These are phyloP conservation scores for Teinopalpus imperialis DNA, from an alignment of 2,888 invertebrate species.

Conservation along the genomic window DNA sequence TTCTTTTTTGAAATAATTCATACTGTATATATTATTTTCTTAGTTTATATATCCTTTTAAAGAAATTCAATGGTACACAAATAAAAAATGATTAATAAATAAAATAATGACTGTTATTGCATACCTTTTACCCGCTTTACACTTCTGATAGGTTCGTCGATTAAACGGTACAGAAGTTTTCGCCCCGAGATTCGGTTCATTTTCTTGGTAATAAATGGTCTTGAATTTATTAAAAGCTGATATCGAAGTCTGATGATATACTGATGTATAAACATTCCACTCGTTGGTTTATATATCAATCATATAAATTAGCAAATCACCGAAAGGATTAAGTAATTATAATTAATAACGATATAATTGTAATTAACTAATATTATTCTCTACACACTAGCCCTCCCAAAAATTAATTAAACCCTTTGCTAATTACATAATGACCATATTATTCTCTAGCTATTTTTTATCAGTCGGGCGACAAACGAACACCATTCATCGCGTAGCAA, in stretches of 20 bases:
- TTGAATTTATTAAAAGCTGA: background rate
- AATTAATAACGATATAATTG: no score
- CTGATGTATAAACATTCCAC: background rate
- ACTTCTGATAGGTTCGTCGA: conserved; percentile 1
- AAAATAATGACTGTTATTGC: no score
- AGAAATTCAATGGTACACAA: background rate
- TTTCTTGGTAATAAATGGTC: background rate
- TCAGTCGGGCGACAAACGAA: no score
- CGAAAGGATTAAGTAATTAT: background rate
- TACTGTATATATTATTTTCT: no score
- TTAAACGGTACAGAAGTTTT: conserved; percentile 9
- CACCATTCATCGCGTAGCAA: no score
- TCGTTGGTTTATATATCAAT: conserved; percentile 1
- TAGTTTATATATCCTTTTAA: background rate
- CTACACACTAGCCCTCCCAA: no score
- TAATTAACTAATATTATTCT: no score
- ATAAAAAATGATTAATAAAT: no score
- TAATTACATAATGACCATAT: no score
- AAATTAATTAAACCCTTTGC: no score
- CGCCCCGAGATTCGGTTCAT: conserved; percentile 4
- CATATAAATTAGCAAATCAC: background rate
- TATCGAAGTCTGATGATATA: background rate
- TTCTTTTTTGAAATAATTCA: no score
- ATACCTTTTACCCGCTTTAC: conserved; percentile 2
- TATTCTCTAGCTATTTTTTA: no score